A percentile compares a stretch with the other conserved stretches of the same genome.
These are phyloP conservation scores for Knipowitschia caucasica DNA, from an alignment of 2,797 vertebrate genomes.

Conservation along the genomic window DNA sequence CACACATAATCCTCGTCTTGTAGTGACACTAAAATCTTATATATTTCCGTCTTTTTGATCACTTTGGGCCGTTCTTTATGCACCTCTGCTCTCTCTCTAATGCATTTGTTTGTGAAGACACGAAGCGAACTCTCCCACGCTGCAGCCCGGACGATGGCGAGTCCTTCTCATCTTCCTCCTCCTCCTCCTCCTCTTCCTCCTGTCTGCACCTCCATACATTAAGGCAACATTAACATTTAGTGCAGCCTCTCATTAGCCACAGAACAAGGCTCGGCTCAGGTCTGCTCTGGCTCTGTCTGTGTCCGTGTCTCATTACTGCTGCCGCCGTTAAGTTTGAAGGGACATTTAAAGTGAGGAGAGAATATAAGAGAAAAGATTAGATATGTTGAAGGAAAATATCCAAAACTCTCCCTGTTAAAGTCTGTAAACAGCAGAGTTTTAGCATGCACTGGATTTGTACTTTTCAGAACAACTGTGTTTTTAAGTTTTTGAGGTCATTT, in stretches of 20 bases:
- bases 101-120: slow-evolving; percentile 22
- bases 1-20: no score
- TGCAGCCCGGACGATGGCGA: slow-evolving; percentile 18
- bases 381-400: background rate
- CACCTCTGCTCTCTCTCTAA: slow-evolving; percentile 34
- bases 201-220: slow-evolving; percentile 44
- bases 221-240: slow-evolving; percentile 42
- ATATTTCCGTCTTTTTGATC: slow-evolving; percentile 17
- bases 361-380: background rate
- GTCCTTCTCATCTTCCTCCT: slow-evolving; percentile 49
- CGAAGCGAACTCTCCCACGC: slow-evolving; percentile 17
- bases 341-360: slow-evolving; percentile 3
- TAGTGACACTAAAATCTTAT: slow-evolving; percentile 8
- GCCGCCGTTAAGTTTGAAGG: slow-evolving; percentile 32
- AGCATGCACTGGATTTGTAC: background rate
- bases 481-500: no score
- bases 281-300: slow-evolving; percentile 18
- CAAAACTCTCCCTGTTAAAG: background rate
- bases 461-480: background rate
- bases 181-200: slow-evolving; percentile 47
- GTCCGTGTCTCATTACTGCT: slow-evolving; percentile 43
- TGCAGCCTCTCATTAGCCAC: slow-evolving; percentile 29
- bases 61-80: slow-evolving; percentile 22
- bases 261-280: slow-evolving; percentile 23
- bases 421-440: background rate